phyloP scores from a whole-genome alignment of 2,113 vertebrate genomes.

The Speoplatyrhinus poulsoni region DNA sequence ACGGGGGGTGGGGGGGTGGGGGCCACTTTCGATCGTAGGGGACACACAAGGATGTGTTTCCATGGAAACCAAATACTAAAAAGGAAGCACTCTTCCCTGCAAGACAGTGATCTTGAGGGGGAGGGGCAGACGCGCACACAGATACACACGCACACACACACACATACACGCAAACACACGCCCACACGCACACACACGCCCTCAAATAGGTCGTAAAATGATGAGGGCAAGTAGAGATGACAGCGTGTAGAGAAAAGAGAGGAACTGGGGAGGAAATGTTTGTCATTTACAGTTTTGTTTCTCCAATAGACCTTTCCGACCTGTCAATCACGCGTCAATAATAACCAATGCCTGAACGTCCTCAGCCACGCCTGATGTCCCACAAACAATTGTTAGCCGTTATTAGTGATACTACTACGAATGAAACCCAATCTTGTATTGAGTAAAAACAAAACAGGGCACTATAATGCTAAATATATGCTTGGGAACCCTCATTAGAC shows the following conservation, averaged over 20 bases:
- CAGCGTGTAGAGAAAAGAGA: not conserved
- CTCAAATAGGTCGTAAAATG: conserved; percentile 56
- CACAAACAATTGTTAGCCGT: too few species aligned
- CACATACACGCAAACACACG: conserved; percentile 11
- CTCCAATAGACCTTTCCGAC: too few species aligned
- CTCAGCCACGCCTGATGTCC: too few species aligned
- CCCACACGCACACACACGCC: conserved; percentile 2
- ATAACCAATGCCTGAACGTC: too few species aligned
- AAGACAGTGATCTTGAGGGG: conserved; percentile 69
- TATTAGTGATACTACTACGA: too few species aligned
- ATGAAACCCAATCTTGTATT: too few species aligned
- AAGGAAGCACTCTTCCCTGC: conserved; percentile 47
- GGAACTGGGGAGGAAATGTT: not conserved
- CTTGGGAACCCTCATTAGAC: too few species aligned
- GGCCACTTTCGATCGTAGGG: conserved; percentile 49
- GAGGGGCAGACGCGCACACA: conserved; percentile 34
- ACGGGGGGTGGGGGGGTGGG: conserved; percentile 22
- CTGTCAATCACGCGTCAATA: too few species aligned
- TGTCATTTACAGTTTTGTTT: too few species aligned
- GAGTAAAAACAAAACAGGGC: too few species aligned
- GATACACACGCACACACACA: conserved; percentile 11
- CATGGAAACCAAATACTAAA: conserved; percentile 75
- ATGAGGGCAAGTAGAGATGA: conserved; percentile 6
- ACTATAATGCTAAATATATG: too few species aligned
- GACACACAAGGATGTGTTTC: conserved; percentile 60